phyloP scores from a whole-genome alignment of 2,888 invertebrate species.

The Penaeus monodon region DNA sequence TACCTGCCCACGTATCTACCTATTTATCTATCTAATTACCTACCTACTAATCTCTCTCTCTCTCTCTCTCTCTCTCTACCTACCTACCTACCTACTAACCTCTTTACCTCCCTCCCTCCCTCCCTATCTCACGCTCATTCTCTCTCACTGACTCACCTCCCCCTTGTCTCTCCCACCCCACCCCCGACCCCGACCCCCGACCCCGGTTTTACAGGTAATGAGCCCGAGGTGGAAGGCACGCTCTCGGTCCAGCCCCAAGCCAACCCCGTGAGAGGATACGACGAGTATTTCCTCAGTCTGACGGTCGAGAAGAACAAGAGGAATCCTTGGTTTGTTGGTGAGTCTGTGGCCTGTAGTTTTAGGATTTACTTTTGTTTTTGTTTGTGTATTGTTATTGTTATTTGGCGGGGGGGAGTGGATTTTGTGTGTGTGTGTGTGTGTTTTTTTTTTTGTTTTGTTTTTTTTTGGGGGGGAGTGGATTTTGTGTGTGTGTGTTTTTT shows the following conservation, averaged over 20 bases:
- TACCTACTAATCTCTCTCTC: not conserved
- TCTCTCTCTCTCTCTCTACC: not conserved
- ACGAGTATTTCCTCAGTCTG: slow-evolving; percentile 85
- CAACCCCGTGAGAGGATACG: slow-evolving; percentile 87
- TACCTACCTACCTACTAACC: not conserved
- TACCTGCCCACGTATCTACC: not conserved
- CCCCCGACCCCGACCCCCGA: too few relatives aligned
- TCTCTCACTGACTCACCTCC: not conserved
- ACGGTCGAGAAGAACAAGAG: slow-evolving; percentile 86
- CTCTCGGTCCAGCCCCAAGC: slow-evolving; percentile 95
- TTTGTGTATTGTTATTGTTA: too few relatives aligned
- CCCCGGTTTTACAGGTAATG: slow-evolving; percentile 74
- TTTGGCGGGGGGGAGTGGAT: too few relatives aligned
- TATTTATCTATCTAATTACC: not conserved
- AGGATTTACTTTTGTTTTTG: too few relatives aligned
- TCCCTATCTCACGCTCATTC: not conserved
- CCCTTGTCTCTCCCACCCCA: too few relatives aligned
- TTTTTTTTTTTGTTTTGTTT: too few relatives aligned
- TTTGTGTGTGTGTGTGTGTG: too few relatives aligned
- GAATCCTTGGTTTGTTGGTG: too few relatives aligned
- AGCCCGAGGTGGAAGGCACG: slow-evolving; percentile 92
- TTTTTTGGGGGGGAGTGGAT: too few relatives aligned
- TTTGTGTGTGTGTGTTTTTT: too few relatives aligned
- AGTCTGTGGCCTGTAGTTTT: too few relatives aligned
- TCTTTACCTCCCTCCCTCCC: not conserved